Evolutionary conservation across 2,113 vertebrate species (phyloP).

Genomic region (Phaetusa simplex): DNA sequence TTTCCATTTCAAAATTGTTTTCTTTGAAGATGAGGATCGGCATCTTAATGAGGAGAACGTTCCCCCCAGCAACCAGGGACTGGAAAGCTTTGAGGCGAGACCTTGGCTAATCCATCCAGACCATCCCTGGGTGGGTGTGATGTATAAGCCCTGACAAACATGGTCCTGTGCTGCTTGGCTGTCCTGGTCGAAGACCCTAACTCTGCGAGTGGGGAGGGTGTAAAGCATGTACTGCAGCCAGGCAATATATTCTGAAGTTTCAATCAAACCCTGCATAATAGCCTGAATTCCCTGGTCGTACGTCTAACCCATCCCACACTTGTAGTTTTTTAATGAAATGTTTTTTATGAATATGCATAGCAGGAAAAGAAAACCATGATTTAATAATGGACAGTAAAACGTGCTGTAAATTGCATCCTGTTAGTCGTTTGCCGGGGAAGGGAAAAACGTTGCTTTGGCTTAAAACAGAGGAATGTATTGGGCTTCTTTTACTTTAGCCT

Average conservation of each 20-base stretch:
- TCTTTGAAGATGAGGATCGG: neutral
- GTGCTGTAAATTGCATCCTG: neutral
- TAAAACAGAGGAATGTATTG: neutral
- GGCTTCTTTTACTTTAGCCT: neutral
- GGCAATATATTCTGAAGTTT: neutral
- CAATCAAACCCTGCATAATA: neutral
- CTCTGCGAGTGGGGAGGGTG: fast-evolving
- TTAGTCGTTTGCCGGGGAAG: neutral
- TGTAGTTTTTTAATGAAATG: neutral
- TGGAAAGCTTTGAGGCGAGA: neutral
- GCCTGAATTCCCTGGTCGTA: neutral
- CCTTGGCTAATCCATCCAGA: neutral
- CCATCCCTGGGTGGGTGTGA: neutral
- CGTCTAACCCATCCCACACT: neutral
- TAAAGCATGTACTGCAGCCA: neutral
- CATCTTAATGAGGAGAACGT: neutral
- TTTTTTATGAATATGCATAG: neutral
- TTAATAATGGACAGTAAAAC: neutral
- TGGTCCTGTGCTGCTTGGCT: neutral
- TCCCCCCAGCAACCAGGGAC: neutral
- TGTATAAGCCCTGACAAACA: neutral
- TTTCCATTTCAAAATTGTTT: neutral
- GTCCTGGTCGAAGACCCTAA: neutral
- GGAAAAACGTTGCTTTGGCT: neutral
- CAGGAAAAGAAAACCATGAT: neutral